These are phyloP conservation scores for Lasioglossum figueresi DNA, from an alignment of 2,888 invertebrate species.

Conservation along the genomic window DNA sequence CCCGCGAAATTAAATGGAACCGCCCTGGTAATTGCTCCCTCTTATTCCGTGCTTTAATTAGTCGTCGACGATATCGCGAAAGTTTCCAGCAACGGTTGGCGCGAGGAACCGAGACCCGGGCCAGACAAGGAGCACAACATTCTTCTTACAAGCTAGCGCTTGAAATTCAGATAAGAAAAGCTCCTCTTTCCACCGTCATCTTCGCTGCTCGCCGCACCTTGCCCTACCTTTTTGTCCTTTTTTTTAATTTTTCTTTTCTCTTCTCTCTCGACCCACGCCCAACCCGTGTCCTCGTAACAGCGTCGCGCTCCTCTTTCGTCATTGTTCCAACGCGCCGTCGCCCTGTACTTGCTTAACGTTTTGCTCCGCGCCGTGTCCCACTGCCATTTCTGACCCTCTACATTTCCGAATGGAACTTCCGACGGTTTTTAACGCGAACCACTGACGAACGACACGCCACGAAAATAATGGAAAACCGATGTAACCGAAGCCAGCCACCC, in stretches of 20 bases:
- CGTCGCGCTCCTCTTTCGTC: constrained; percentile 33
- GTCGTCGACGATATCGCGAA: constrained; percentile 72
- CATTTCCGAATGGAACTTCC: constrained; percentile 1
- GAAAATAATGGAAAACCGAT: neutral
- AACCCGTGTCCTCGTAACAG: constrained; percentile 10
- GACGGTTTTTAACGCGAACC: neutral
- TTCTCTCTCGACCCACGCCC: neutral
- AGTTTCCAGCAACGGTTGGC: constrained; percentile 67
- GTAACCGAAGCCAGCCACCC: neutral
- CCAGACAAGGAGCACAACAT: constrained; percentile 57
- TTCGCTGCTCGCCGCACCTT: constrained; percentile 44
- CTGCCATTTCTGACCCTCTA: constrained; percentile 4
- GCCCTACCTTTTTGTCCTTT: constrained; percentile 6
- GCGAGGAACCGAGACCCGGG: constrained; percentile 43
- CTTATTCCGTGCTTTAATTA: constrained; percentile 76
- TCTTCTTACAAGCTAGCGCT: constrained; percentile 63
- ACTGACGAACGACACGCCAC: neutral
- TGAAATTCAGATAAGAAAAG: constrained; percentile 70
- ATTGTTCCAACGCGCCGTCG: constrained; percentile 26
- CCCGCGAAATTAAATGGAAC: constrained; percentile 70
- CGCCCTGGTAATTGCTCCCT: constrained; percentile 72
- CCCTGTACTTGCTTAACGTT: neutral
- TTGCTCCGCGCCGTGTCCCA: neutral
- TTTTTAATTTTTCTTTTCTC: neutral
- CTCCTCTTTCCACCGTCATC: constrained; percentile 41